Percentiles rank a stretch among this genome's conserved stretches.
phyloP scores from a whole-genome alignment of 2,113 vertebrate genomes.

The Pseudorasbora parva region DNA sequence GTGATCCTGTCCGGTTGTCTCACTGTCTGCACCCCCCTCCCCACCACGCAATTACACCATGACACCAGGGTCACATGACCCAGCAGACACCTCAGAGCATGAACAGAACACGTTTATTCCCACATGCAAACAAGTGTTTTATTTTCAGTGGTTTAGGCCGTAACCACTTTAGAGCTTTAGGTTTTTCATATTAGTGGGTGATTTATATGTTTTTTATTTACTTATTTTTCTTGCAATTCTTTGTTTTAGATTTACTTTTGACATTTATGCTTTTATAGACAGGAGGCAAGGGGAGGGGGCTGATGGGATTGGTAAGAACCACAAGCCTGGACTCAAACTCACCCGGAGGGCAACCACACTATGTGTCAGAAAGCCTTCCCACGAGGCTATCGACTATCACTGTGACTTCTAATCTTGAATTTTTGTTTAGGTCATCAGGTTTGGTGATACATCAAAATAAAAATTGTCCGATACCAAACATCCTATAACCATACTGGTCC shows the following conservation, averaged over 20 bases:
- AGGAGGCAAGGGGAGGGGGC: too few species aligned
- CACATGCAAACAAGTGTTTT: constrained; percentile 40
- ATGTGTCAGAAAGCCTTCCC: background rate
- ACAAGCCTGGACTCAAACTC: background rate
- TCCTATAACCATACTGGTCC: background rate
- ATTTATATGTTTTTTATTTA: background rate
- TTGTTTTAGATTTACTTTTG: background rate
- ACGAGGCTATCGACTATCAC: background rate
- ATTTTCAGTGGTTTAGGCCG: background rate
- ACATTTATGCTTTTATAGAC: background rate
- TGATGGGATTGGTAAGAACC: too few species aligned
- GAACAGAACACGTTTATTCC: constrained; percentile 16
- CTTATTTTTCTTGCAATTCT: background rate
- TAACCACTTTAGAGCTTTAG: background rate
- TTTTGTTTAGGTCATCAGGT: background rate
- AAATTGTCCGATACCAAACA: background rate
- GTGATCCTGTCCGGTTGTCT: constrained; percentile 56
- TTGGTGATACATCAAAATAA: background rate
- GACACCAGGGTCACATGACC: constrained; percentile 52
- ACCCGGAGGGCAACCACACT: background rate
- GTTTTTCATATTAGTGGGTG: background rate
- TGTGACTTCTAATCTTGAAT: background rate
- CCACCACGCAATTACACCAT: constrained; percentile 55
- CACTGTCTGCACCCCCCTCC: constrained; percentile 51
- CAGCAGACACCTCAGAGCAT: constrained; percentile 50